Conservation (phyloP, 2,888 invertebrate species). For the Orthosia incerta region DNA sequence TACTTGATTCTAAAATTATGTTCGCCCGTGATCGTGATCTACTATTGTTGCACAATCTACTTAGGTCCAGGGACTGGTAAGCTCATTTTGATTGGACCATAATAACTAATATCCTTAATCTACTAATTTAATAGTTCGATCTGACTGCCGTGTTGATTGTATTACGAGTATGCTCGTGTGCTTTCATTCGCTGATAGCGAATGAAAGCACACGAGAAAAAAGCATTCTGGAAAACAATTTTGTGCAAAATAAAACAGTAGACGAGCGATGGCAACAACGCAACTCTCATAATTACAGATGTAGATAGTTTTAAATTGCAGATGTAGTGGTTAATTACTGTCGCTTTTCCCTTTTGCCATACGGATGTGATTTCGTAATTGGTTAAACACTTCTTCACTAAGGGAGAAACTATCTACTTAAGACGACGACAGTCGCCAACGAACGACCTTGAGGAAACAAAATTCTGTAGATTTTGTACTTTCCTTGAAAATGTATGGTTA, state of each 20-base stretch:
- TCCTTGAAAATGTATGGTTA: too few species aligned
- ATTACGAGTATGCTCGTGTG: too few species aligned
- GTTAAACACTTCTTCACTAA: too few species aligned
- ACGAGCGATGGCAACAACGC: neutral
- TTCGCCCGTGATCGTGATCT: neutral
- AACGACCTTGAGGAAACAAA: too few species aligned
- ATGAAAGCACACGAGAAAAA: neutral
- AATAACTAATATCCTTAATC: too few species aligned
- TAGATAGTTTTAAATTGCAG: conserved; percentile 17
- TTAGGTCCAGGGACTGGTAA: neutral
- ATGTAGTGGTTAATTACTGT: conserved; percentile 6
- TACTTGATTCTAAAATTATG: neutral
- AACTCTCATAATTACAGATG: conserved; percentile 23
- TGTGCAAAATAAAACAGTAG: conserved; percentile 19
- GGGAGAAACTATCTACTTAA: too few species aligned
- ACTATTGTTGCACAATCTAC: neutral
- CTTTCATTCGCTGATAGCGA: too few species aligned
- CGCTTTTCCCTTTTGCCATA: conserved; percentile 13
- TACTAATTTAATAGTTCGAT: neutral
- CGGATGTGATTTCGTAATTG: too few species aligned
- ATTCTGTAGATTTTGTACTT: too few species aligned
- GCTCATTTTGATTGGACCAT: neutral
- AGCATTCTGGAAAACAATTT: neutral
- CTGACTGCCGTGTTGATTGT: neutral
- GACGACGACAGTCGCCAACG: too few species aligned